These are phyloP conservation scores for Bradypodion ventrale DNA, from an alignment of 2,797 vertebrate genomes.

Conservation along the genomic window DNA sequence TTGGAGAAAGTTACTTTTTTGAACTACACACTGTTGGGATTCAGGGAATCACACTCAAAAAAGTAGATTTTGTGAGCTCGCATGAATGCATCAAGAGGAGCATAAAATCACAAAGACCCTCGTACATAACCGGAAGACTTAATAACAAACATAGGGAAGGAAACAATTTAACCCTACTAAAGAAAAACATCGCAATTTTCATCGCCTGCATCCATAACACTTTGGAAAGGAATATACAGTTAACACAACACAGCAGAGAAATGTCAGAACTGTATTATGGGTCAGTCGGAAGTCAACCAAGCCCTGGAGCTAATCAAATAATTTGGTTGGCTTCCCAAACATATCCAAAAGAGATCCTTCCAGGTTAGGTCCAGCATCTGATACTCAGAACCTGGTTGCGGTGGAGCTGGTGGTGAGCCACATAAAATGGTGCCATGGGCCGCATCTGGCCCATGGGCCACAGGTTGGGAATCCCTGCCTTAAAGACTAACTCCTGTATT, in stretches of 20 bases:
- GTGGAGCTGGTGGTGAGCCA: too few species aligned
- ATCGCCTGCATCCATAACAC: background rate
- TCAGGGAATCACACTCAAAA: background rate
- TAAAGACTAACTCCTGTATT: too few species aligned
- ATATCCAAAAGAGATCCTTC: accelerated
- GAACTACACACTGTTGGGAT: background rate
- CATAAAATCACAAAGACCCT: background rate
- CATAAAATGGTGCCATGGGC: too few species aligned
- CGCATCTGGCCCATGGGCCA: too few species aligned
- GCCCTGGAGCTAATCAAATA: background rate
- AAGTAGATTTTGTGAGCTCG: background rate
- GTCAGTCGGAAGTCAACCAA: too few species aligned
- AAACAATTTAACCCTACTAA: background rate
- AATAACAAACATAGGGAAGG: background rate
- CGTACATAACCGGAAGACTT: too few species aligned
- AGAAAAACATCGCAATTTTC: background rate
- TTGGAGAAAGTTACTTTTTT: background rate
- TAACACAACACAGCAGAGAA: background rate
- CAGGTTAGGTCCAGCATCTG: too few species aligned
- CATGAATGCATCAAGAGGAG: background rate
- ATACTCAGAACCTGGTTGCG: background rate
- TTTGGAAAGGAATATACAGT: background rate
- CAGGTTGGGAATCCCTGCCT: too few species aligned
- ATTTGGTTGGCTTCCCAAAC: background rate
- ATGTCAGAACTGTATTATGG: background rate